Percentiles rank a stretch among this genome's conserved stretches.
phyloP scores from a whole-genome alignment of 2,797 vertebrate genomes.

The Tolypeutes matacus region DNA sequence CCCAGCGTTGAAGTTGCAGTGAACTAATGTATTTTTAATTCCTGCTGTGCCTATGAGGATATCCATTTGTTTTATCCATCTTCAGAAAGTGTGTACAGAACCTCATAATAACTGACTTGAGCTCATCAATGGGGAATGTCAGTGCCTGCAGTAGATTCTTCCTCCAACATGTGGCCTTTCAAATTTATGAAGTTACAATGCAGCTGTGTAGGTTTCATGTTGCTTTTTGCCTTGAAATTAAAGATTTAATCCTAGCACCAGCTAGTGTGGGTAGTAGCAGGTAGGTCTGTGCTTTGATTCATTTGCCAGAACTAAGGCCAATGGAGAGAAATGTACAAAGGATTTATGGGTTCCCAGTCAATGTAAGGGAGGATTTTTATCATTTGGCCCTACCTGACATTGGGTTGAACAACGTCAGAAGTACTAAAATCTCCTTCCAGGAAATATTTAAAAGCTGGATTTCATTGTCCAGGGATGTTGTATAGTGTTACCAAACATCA shows the following conservation, averaged over 20 bases:
- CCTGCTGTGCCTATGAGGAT: constrained; percentile 79
- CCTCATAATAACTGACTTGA: constrained; percentile 67
- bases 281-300: constrained; percentile 26
- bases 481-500: background rate
- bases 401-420: background rate
- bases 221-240: background rate
- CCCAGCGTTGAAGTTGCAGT: constrained; percentile 74
- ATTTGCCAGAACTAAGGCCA: background rate
- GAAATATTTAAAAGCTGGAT: constrained; percentile 16
- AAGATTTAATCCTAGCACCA: constrained; percentile 13
- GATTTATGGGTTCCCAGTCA: background rate
- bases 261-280: background rate
- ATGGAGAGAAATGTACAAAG: background rate
- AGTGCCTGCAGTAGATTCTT: constrained; percentile 41
- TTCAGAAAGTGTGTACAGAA: constrained; percentile 74
- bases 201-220: background rate
- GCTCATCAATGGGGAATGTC: constrained; percentile 63
- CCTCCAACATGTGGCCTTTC: constrained; percentile 33
- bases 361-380: background rate
- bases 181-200: constrained; percentile 54
- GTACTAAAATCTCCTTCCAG: background rate
- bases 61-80: constrained; percentile 82
- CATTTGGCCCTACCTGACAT: background rate
- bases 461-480: background rate
- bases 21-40: constrained; percentile 87